phyloP scores from a whole-genome alignment of 2,797 vertebrate species.

The Chanos chanos region DNA sequence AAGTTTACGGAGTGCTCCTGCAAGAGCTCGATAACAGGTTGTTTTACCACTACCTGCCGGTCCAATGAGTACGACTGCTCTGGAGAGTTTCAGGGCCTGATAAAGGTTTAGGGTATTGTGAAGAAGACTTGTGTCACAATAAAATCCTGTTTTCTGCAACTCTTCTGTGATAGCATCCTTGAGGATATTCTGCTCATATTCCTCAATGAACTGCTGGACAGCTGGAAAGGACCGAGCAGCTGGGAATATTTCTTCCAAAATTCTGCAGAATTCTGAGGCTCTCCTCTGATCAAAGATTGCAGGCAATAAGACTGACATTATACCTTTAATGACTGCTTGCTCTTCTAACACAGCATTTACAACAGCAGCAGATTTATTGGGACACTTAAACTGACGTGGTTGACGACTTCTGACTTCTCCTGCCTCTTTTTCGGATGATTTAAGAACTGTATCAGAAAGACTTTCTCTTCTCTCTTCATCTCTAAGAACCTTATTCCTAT shows the following conservation, averaged over 20 bases:
- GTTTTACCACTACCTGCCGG: conserved; percentile 82
- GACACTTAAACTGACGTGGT: neutral
- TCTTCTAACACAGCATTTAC: conserved; percentile 66
- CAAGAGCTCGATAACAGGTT: conserved; percentile 69
- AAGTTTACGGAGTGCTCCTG: conserved; percentile 68
- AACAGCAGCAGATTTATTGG: conserved; percentile 18
- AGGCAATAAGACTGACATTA: conserved; percentile 61
- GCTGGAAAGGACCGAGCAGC: conserved; percentile 43
- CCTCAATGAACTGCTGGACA: conserved; percentile 43
- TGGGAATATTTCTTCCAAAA: conserved; percentile 75
- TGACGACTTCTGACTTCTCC: conserved; percentile 25
- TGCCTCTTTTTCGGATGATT: conserved; percentile 10
- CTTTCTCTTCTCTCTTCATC: neutral
- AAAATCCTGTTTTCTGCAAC: conserved; percentile 58
- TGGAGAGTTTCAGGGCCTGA: conserved; percentile 62
- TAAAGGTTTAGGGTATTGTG: conserved; percentile 63
- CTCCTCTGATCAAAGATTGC: conserved; percentile 49
- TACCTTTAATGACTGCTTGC: conserved; percentile 65
- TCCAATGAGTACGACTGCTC: conserved; percentile 76
- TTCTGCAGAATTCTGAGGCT: conserved; percentile 51
- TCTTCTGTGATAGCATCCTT: conserved; percentile 60
- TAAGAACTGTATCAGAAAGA: conserved; percentile 8
- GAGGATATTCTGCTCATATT: conserved; percentile 46
- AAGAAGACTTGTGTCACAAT: conserved; percentile 55
- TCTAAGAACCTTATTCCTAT: neutral